A percentile compares a stretch with the other conserved stretches of the same genome.
phyloP scores from a whole-genome alignment of 2,113 vertebrate genomes.

The Hippocampus mohnikei region DNA sequence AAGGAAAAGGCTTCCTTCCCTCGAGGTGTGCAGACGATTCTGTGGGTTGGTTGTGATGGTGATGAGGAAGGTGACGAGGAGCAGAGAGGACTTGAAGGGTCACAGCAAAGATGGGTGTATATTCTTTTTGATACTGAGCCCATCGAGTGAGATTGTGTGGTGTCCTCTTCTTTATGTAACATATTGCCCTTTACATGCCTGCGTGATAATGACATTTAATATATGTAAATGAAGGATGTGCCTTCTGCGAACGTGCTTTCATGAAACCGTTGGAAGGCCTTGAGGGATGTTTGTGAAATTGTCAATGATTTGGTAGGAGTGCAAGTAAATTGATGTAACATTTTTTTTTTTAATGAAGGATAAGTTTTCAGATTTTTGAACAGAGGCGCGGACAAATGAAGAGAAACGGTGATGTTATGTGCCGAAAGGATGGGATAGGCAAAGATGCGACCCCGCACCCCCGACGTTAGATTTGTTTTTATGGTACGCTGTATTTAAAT shows the following conservation, averaged over 20 bases:
- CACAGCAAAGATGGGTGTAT: neutral
- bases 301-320: neutral
- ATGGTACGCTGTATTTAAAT: conserved; percentile 15
- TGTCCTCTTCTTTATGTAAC: conserved; percentile 7
- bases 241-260: neutral
- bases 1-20: conserved; percentile 20
- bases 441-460: neutral
- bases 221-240: conserved; percentile 42
- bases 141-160: neutral
- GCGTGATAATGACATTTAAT: conserved; percentile 39
- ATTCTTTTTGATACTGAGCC: neutral
- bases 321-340: neutral
- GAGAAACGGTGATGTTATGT: neutral
- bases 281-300: conserved; percentile 17
- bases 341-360: conserved; percentile 34
- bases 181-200: neutral
- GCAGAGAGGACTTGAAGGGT: neutral
- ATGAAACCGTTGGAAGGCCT: conserved; percentile 13
- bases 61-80: conserved; percentile 25
- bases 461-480: conserved; percentile 12
- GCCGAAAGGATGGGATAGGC: conserved; percentile 1
- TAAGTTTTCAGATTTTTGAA: neutral
- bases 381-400: conserved; percentile 13
- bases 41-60: conserved; percentile 10
- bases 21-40: conserved; percentile 4